Base-by-base conservation (phyloP, 2,888 invertebrate species). In the Hanleya hanleyi region DNA sequence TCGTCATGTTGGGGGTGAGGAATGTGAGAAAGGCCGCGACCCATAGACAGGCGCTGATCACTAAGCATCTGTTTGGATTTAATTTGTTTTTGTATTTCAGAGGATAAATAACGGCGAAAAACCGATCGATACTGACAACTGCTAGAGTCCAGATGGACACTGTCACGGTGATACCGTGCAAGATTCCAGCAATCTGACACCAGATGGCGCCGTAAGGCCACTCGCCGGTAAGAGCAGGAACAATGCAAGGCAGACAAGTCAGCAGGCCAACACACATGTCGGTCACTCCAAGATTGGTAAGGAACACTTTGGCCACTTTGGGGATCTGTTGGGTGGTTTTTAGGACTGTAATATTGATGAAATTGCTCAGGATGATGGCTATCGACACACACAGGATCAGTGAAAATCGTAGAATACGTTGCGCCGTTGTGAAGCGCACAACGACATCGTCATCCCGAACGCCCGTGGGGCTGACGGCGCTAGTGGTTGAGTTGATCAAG, bases 61-160 rank as follows among this genome's bases (percentile, higher is more conserved):
- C 32, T 15, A 72, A 50, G n/a, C 73, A 69, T 35, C 70, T 68
- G 38, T 49, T 67, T 1, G 69, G 47, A 1, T 76, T 78, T 15
- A 74, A 35, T 4, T 74, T 26, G 18, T 73, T 69, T 12, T 73
- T 47, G 57, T 81, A 83, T 15, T 72, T 74, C 15, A 82, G 57
- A 9, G 83, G 82, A 15, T 76, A 70, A 15, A 71, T 68, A n/a
- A 83, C 72, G 32, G 82, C 83, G 12, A 83, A 51, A 66, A 79
- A 82, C 9, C 83, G 68, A 68, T 83, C 83, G 12, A 83, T 69
- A 29, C 81, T 81, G 18, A 83, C 73, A 18, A 81, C 61, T 3
- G 80, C 76, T 18, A 83, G 65, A 49, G 77, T 78, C 81, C 81
- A 83, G 66, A 83, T 83, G n/a, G 83, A 83, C 33, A 83, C 80